A percentile compares a stretch with the other conserved stretches of the same genome.
These are phyloP conservation scores for Pygocentrus nattereri DNA, from an alignment of 2,797 vertebrate species.

Conservation along the genomic window DNA sequence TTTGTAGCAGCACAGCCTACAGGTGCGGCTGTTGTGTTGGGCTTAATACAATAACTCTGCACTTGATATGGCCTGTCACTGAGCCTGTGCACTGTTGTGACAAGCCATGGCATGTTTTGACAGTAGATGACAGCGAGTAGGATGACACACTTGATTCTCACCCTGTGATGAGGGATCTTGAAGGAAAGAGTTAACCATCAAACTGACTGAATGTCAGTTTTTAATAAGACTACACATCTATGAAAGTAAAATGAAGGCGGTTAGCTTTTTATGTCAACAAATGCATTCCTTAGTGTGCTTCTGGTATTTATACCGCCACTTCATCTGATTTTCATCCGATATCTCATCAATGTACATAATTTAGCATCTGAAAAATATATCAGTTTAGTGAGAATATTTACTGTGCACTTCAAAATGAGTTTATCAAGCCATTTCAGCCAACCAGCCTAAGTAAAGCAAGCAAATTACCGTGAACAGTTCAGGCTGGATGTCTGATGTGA, in stretches of 20 bases:
- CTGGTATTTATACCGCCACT: not conserved
- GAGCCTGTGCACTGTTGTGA: slow-evolving; percentile 50
- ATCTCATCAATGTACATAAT: not conserved
- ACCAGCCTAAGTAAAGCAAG: not conserved
- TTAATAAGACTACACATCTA: slow-evolving; percentile 30
- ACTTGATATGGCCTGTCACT: slow-evolving; percentile 51
- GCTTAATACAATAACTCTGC: slow-evolving; percentile 44
- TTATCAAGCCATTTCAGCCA: not conserved
- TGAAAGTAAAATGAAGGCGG: slow-evolving; percentile 28
- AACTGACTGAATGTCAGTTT: slow-evolving; percentile 39
- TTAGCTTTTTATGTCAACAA: not conserved
- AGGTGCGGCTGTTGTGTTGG: slow-evolving; percentile 48
- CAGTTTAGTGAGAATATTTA: slow-evolving; percentile 1
- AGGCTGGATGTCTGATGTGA: not conserved
- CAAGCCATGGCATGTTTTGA: slow-evolving; percentile 57
- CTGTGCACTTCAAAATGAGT: not conserved
- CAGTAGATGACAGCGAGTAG: slow-evolving; percentile 56
- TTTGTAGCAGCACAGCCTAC: slow-evolving; percentile 31
- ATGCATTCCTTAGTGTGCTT: not conserved
- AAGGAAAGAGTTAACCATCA: slow-evolving; percentile 49
- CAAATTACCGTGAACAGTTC: not conserved
- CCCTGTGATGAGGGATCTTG: slow-evolving; percentile 41
- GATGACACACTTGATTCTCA: slow-evolving; percentile 52
- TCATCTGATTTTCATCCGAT: not conserved
- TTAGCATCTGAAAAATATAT: not conserved